phyloP scores from a whole-genome alignment of 2,888 invertebrate genomes.

The Ophion obscuratus region DNA sequence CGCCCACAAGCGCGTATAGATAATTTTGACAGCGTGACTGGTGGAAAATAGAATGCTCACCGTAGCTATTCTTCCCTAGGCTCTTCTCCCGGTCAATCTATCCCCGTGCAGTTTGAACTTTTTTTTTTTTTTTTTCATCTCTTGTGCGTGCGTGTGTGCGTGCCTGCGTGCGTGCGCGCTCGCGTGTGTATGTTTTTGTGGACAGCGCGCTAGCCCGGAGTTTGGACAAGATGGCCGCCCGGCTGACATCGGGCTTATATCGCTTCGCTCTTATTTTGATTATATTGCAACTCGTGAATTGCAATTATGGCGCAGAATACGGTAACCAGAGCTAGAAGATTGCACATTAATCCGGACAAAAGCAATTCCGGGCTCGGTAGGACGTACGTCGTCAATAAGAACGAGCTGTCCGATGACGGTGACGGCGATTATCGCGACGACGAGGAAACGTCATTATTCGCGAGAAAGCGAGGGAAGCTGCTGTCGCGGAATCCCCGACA shows the following conservation, averaged over 20 bases:
- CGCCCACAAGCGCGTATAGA: not conserved
- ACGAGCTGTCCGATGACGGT: conserved; percentile 53
- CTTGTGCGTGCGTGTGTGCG: not conserved
- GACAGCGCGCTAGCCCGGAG: conserved; percentile 69
- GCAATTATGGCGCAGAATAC: conserved; percentile 74
- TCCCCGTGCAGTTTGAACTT: not conserved
- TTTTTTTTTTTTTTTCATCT: not conserved
- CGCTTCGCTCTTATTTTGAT: conserved; percentile 76
- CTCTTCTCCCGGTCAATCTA: not conserved
- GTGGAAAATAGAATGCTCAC: conserved; percentile 29
- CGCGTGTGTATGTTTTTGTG: conserved; percentile 50
- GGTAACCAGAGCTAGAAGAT: conserved; percentile 73
- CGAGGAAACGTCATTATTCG: conserved; percentile 75
- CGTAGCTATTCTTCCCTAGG: not conserved
- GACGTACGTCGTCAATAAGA: conserved; percentile 73
- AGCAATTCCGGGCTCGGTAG: conserved; percentile 59
- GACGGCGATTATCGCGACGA: conserved; percentile 69
- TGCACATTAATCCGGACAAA: conserved; percentile 71
- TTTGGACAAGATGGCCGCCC: conserved; percentile 83
- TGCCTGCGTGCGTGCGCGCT: conserved; percentile 5
- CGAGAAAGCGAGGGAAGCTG: conserved; percentile 76
- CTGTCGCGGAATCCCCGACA: conserved; percentile 64
- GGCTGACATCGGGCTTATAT: conserved; percentile 78
- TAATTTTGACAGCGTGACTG: conserved; percentile 12
- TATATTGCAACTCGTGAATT: conserved; percentile 74